phyloP scores from a whole-genome alignment of 2,797 vertebrate species.

The Enteromius treurensis region DNA sequence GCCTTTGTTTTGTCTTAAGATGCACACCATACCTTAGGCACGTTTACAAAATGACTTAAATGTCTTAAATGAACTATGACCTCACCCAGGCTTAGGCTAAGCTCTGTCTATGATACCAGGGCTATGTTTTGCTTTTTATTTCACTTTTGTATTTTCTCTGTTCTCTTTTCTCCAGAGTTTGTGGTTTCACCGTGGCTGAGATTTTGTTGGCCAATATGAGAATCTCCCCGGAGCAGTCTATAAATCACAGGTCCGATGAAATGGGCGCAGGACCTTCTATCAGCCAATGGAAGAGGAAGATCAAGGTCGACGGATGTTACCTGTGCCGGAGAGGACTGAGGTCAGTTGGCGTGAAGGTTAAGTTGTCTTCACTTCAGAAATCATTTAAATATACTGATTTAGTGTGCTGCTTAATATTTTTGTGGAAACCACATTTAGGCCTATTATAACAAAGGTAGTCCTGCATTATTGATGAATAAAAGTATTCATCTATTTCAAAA shows the following conservation, averaged over 20 bases:
- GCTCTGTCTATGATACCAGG: no score
- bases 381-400: neutral
- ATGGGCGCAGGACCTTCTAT: neutral
- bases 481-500: neutral
- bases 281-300: neutral
- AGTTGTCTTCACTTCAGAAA: neutral
- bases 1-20: no score
- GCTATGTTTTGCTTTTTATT: no score
- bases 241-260: neutral
- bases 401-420: neutral
- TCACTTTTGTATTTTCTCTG: neutral
- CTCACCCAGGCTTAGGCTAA: no score
- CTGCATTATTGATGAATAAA: neutral
- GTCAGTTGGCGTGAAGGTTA: constrained; percentile 18
- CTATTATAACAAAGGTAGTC: no score
- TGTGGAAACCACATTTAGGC: neutral
- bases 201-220: constrained; percentile 39
- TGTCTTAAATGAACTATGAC: no score
- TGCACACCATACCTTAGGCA: no score
- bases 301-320: neutral
- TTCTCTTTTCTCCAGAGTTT: constrained; percentile 6
- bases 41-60: no score
- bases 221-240: neutral
- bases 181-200: constrained; percentile 1
- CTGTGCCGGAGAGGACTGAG: neutral